Evolutionary conservation across 2,113 vertebrate genomes (phyloP), one percentile per base, ranked within the genome.

Genomic region (Chionomys nivalis): DNA sequence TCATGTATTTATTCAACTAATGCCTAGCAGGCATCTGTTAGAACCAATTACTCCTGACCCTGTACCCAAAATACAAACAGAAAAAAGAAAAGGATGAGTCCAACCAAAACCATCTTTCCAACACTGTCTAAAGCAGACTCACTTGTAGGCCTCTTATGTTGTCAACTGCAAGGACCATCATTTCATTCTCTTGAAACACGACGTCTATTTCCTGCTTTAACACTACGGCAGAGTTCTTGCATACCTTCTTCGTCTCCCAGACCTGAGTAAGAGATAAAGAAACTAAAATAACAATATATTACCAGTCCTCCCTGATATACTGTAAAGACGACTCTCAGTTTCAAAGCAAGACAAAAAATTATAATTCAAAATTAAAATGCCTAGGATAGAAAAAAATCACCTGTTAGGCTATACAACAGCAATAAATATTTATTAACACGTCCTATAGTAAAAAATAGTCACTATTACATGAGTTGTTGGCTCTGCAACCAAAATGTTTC

Each of bases 191-290:
- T 63, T 95, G 97, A 98, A 99, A 99, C 9, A 98, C 94, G 87
- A 99, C 99, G 58, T 99, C 99, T n/a, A 99, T 98, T 96, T 99
- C 99, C 98, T 99, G 99, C 98, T 99, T 99, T 86, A 99, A 98
- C 65, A 98, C 98, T 94, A 98, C 96, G 42, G 99, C 99, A 52
- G 99, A 99, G 75, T 99, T 99, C 78, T 99, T 99, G 98, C 99
- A 99, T 44, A 99, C 99, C 90, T 99, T 99, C 70, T 98, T 99
- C 0, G 99, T 99, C 98, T 99, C 99, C 99, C 99, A 99, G 52
- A 99, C 97, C 99, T 99, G 97, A 94, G 97, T 76, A 91, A 97
- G 90, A 98, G 19, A 97, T 23, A 93, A 77, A 94, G 44, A 93
- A 95, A 94, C 14, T 78, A 93, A 91, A 96, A 42, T 93, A 86